phyloP scores from a whole-genome alignment of 2,797 vertebrate species.

The Sus cebifrons region DNA sequence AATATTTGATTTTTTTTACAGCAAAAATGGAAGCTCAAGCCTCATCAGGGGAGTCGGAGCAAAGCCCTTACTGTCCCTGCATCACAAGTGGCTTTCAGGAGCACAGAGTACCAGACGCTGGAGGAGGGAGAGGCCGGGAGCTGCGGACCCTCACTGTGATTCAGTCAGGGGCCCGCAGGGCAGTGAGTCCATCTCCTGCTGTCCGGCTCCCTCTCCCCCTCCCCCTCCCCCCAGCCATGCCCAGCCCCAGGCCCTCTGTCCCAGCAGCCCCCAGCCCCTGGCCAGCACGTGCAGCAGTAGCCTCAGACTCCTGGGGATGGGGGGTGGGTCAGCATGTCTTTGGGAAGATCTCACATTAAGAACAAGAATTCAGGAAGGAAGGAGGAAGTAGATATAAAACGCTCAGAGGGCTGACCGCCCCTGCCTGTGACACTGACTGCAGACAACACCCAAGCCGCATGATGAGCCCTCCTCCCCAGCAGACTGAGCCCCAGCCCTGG shows the following conservation, averaged over 20 bases:
- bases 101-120: not conserved
- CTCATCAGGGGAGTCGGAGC: too few species aligned
- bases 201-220: not conserved
- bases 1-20: not conserved
- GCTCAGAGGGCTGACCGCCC: not conserved
- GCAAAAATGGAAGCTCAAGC: not conserved
- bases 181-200: not conserved
- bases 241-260: not conserved
- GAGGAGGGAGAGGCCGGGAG: not conserved
- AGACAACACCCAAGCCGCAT: not conserved
- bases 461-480: not conserved
- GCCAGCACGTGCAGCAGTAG: not conserved
- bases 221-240: not conserved
- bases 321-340: not conserved
- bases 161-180: not conserved
- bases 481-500: not conserved
- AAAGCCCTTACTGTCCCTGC: rapidly evolving
- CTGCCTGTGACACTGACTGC: not conserved
- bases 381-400: not conserved
- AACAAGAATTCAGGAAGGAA: not conserved
- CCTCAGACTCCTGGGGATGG: not conserved
- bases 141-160: rapidly evolving
- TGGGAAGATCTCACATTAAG: not conserved
- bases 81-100: not conserved
- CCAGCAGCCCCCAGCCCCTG: not conserved